A percentile compares a stretch with the other conserved stretches of the same genome.
These are phyloP conservation scores for Platypus cylindrus DNA, from an alignment of 2,888 invertebrate genomes.

Conservation along the genomic window DNA sequence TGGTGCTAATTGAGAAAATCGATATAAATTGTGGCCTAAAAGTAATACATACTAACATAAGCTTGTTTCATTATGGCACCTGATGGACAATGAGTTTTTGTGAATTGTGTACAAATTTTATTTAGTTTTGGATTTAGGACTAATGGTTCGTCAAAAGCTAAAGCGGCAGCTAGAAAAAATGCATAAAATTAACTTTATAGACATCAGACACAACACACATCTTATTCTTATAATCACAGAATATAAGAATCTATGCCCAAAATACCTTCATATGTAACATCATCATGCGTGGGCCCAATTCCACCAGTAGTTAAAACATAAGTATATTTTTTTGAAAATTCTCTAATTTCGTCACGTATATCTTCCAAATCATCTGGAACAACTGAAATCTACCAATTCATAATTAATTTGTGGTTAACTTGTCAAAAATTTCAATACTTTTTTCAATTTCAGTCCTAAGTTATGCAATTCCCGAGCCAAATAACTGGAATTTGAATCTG, in stretches of 20 bases:
- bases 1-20: background rate
- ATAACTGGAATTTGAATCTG: constrained; percentile 55
- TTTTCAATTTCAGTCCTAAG: constrained; percentile 48
- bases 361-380: constrained; percentile 50
- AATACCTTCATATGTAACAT: constrained; percentile 57
- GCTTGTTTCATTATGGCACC: constrained; percentile 36
- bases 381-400: constrained; percentile 43
- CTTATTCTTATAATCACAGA: too few relatives aligned
- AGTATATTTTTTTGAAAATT: constrained; percentile 45
- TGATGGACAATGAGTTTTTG: constrained; percentile 30
- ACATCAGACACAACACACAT: background rate
- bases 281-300: constrained; percentile 68
- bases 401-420: background rate
- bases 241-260: too few relatives aligned
- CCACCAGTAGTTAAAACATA: constrained; percentile 66
- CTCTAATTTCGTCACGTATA: constrained; percentile 49
- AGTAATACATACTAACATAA: constrained; percentile 21
- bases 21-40: background rate
- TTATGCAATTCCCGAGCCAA: constrained; percentile 47
- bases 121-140: constrained; percentile 36
- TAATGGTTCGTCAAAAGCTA: constrained; percentile 39
- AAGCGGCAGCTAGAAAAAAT: constrained; percentile 38
- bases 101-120: constrained; percentile 35
- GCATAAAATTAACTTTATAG: background rate
- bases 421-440: constrained; percentile 31